phyloP scores from a whole-genome alignment of 2,888 invertebrate genomes.

The Serripes groenlandicus region DNA sequence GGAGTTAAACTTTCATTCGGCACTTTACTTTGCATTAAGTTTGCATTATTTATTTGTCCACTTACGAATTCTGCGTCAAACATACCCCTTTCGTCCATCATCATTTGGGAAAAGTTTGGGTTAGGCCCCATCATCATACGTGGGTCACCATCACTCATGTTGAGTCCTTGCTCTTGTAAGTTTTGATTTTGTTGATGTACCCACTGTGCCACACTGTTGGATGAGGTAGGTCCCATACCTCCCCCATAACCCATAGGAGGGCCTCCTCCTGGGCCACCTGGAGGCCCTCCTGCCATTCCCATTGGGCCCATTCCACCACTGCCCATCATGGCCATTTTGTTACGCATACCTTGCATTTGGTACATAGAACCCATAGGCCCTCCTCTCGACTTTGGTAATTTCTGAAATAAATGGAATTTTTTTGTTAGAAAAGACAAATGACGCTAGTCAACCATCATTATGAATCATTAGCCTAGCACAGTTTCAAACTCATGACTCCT shows the following conservation, averaged over 20 bases:
- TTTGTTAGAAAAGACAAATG: too few species aligned
- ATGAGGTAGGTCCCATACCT: slow-evolving; percentile 65
- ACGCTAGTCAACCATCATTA: too few species aligned
- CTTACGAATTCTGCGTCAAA: slow-evolving; percentile 74
- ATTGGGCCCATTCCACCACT: slow-evolving; percentile 71
- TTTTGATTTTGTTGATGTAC: slow-evolving; percentile 84
- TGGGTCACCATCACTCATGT: slow-evolving; percentile 69
- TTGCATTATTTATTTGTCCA: slow-evolving; percentile 68
- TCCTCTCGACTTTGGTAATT: slow-evolving; percentile 93
- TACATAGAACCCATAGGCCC: slow-evolving; percentile 63
- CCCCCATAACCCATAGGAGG: slow-evolving; percentile 67
- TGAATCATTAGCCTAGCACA: too few species aligned
- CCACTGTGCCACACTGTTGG: slow-evolving; percentile 83
- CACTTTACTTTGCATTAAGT: slow-evolving; percentile 84
- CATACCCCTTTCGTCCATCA: slow-evolving; percentile 70
- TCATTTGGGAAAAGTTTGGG: slow-evolving; percentile 71
- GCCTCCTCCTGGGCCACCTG: slow-evolving; percentile 74
- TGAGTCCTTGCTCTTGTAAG: slow-evolving; percentile 77
- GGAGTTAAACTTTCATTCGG: slow-evolving; percentile 95
- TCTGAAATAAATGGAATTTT: slow-evolving; percentile 90
- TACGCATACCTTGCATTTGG: slow-evolving; percentile 66
- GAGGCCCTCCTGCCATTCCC: slow-evolving; percentile 72
- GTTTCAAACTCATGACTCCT: too few species aligned
- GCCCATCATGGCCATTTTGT: slow-evolving; percentile 66
- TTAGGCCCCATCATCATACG: slow-evolving; percentile 69